These are phyloP conservation scores for Chydorus sphaericus DNA, from an alignment of 2,888 invertebrate genomes.

Conservation along the genomic window DNA sequence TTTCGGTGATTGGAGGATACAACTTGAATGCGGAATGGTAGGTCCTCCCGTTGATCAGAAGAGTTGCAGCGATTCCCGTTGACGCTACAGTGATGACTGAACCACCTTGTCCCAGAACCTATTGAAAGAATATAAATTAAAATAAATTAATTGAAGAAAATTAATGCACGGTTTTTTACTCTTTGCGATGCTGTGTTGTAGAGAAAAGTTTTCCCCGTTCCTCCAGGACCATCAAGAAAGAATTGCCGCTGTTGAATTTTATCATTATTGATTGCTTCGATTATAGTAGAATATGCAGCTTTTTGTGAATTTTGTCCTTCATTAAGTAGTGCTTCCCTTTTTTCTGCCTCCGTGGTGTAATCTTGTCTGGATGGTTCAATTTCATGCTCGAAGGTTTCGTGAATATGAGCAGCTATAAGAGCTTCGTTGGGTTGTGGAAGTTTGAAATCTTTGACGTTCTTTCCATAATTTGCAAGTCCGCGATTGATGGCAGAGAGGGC, in stretches of 20 bases:
- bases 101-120: slow-evolving; percentile 20
- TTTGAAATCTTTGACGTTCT: background rate
- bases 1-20: slow-evolving; percentile 18
- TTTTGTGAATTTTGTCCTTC: too few species aligned
- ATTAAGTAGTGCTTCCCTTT: too few species aligned
- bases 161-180: too few species aligned
- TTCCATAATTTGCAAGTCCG: background rate
- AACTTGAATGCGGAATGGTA: slow-evolving; percentile 26
- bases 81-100: slow-evolving; percentile 22
- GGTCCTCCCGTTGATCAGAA: slow-evolving; percentile 27
- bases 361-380: background rate
- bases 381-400: background rate
- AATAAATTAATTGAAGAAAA: too few species aligned
- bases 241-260: background rate
- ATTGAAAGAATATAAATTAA: too few species aligned
- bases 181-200: too few species aligned
- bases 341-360: too few species aligned
- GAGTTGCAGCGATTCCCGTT: slow-evolving; percentile 26
- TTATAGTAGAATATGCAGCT: background rate
- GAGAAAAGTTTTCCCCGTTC: background rate
- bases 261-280: background rate
- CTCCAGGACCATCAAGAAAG: background rate
- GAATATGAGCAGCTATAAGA: too few species aligned
- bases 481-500: background rate
- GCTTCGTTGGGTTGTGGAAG: too few species aligned